A percentile compares a stretch with the other conserved stretches of the same genome.
Conservation (phyloP, 2,113 vertebrate genomes). For the Cariama cristata region DNA sequence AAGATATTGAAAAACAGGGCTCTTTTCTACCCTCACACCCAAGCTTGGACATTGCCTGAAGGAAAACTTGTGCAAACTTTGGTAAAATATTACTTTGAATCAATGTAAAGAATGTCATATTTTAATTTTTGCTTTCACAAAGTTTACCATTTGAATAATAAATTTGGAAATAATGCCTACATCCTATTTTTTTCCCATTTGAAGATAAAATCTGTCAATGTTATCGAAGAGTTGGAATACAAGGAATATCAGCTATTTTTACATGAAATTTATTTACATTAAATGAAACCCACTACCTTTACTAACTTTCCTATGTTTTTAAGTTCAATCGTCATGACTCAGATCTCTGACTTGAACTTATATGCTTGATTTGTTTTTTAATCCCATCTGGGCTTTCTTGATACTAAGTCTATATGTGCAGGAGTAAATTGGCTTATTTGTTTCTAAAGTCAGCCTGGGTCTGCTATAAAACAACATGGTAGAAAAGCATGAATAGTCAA, state of each 20-base stretch:
- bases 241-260: background rate
- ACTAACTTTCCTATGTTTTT: background rate
- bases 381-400: background rate
- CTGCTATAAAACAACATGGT: background rate
- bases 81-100: background rate
- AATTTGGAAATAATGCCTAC: background rate
- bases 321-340: background rate
- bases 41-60: background rate
- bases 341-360: background rate
- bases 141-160: background rate
- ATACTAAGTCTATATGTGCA: background rate
- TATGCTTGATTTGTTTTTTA: background rate
- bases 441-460: background rate
- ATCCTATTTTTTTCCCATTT: background rate
- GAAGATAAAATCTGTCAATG: background rate
- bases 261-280: background rate
- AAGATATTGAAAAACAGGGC: rapidly evolving
- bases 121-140: background rate
- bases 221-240: background rate
- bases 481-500: background rate
- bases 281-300: background rate
- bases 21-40: background rate
- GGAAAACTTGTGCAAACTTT: background rate
- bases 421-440: background rate
- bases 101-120: background rate